Evolutionary conservation across 1,140 invertebrate genomes (phyloP), one percentile per base, ranked within the genome.

Genomic region (Platorchestia sp.): DNA sequence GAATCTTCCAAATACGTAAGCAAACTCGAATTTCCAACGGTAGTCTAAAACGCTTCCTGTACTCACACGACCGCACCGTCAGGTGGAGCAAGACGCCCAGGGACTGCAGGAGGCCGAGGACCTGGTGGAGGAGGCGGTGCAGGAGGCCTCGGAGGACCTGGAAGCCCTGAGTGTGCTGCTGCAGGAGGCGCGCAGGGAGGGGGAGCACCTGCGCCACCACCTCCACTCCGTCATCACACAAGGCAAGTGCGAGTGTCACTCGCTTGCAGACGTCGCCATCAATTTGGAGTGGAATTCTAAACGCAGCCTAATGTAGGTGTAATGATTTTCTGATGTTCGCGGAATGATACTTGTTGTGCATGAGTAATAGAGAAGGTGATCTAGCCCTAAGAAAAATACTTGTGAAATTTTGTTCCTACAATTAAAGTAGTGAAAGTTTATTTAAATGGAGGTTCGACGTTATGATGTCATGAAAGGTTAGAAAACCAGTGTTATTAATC

Each of bases 101-200:
- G 95, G 95, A 0, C 95, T 95, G 41, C 95, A 95, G 47, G 95
- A 95, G 47, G 91, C 95, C 6, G 95, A 89, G 44, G 90, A 95
- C 87, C 95, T 95, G 45, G 47, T 95, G 43, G 95, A 95, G 43
- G 95, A 59, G 41, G 95, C 90, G n/a, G 91, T 95, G 41, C 22
- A 42, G 27, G 59, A 95, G 47, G 95, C 95, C 53, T n/a, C 51
- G 59, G 89, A 59, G 47, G 95, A 95, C 59, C 89, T 95, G 40
- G 95, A 95, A 44, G 89, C 75, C 53, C 51, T 95, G 40, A 53
- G 51, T 44, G 40, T 93, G 0, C 91, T 93, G 7, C 45, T 93
- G 91, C 43, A 45, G 44, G 43, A 93, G 43, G 91, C 91, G 10
- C 43, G 45, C 43, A 45, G 44, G 40, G 91, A 93, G 40, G 91